These are phyloP conservation scores for Phylloscopus collybita DNA, from an alignment of 2,797 vertebrate species.

Conservation along the genomic window DNA sequence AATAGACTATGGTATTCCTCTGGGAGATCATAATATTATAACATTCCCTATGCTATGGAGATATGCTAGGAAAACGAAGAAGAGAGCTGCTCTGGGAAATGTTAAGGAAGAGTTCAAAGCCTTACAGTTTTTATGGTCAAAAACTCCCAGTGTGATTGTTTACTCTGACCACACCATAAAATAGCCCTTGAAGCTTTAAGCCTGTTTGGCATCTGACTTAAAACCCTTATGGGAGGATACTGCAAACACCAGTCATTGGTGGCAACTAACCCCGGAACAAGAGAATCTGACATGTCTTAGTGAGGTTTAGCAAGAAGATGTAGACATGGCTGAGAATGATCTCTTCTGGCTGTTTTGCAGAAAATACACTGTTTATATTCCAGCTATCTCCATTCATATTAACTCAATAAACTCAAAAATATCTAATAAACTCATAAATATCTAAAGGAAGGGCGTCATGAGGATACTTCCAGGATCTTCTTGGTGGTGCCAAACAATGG, in stretches of 20 bases:
- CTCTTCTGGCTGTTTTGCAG: not conserved
- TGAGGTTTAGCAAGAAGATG: not conserved
- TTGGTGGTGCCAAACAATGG: accelerated
- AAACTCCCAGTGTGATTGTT: not conserved
- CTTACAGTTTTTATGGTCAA: not conserved
- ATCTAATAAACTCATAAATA: not conserved
- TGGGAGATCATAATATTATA: not conserved
- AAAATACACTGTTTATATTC: not conserved
- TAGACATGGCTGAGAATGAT: not conserved
- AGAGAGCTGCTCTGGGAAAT: not conserved
- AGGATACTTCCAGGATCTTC: not conserved
- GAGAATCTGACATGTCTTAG: not conserved
- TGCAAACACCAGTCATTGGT: accelerated
- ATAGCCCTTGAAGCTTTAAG: not conserved
- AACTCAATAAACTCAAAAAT: not conserved
- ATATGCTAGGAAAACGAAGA: not conserved
- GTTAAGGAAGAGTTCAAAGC: constrained; percentile 10
- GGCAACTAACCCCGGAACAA: not conserved
- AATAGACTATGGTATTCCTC: not conserved
- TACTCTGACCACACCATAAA: not conserved
- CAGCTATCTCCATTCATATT: not conserved
- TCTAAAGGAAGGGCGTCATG: not conserved
- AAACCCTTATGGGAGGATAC: not conserved
- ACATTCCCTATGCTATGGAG: not conserved
- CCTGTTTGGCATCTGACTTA: not conserved